Evolutionary conservation across 2,113 vertebrate species (phyloP).

Genomic region (Pachyramphus minor): DNA sequence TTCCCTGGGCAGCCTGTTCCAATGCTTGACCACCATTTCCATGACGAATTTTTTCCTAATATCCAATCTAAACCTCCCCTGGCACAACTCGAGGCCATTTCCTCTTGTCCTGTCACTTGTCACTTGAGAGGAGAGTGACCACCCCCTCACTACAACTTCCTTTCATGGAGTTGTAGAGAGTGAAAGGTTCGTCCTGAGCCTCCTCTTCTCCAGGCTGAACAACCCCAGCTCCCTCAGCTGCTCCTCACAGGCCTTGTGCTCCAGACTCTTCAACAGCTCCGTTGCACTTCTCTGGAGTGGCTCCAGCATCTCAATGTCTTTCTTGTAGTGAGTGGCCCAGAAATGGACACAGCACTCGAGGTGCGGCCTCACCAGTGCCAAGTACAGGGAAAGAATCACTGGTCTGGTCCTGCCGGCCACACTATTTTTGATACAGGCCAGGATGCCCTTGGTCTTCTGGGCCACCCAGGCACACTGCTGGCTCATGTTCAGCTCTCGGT

Average conservation of each 20-base stretch:
- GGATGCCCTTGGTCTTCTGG: neutral
- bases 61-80: neutral
- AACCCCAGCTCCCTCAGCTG: fast-evolving
- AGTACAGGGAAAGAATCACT: fast-evolving
- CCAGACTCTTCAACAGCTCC: neutral
- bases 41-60: neutral
- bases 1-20: neutral
- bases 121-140: neutral
- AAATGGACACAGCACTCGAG: neutral
- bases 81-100: neutral
- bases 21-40: neutral
- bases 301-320: neutral
- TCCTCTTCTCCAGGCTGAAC: neutral
- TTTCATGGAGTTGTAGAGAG: neutral
- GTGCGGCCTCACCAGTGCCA: fast-evolving
- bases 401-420: neutral
- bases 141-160: neutral
- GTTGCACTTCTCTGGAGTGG: fast-evolving
- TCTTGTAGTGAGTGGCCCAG: fast-evolving
- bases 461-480: fast-evolving
- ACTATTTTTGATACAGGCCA: fast-evolving
- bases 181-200: fast-evolving
- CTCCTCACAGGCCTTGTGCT: neutral
- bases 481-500: neutral
- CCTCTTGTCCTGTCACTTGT: neutral